Evolutionary conservation across 2,797 vertebrate genomes (phyloP).

Genomic region (Cheirogaleus major): DNA sequence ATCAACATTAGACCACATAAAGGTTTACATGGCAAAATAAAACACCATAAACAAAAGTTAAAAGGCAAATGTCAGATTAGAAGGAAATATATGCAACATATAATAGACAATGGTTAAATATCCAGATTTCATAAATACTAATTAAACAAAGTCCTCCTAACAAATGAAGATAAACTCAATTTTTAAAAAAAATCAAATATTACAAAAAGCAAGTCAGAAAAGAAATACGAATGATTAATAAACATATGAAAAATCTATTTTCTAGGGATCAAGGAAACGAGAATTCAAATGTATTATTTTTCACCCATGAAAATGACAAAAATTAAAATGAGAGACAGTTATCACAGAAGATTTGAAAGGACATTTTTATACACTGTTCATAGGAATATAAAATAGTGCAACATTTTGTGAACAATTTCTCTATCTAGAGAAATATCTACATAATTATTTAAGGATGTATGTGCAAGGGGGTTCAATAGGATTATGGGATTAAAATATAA

Average conservation of each 20-base stretch:
- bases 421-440: neutral
- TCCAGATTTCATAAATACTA: neutral
- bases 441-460: neutral
- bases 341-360: neutral
- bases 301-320: neutral
- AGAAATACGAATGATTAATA: constrained; percentile 80
- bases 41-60: neutral
- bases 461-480: neutral
- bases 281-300: neutral
- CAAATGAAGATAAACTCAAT: neutral
- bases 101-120: neutral
- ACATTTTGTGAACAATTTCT: neutral
- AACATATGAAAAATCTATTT: constrained; percentile 66
- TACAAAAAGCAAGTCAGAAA: constrained; percentile 72
- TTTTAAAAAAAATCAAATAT: neutral
- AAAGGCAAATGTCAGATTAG: neutral
- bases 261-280: neutral
- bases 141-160: neutral
- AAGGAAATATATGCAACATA: constrained; percentile 69
- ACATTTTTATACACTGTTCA: neutral
- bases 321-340: neutral
- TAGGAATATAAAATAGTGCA: neutral
- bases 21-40: neutral
- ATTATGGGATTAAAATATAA: neutral
- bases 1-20: neutral